Evolutionary conservation across 2,113 vertebrate species (phyloP), one percentile per base, ranked within the genome.

Genomic region (Chiloscyllium plagiosum): DNA sequence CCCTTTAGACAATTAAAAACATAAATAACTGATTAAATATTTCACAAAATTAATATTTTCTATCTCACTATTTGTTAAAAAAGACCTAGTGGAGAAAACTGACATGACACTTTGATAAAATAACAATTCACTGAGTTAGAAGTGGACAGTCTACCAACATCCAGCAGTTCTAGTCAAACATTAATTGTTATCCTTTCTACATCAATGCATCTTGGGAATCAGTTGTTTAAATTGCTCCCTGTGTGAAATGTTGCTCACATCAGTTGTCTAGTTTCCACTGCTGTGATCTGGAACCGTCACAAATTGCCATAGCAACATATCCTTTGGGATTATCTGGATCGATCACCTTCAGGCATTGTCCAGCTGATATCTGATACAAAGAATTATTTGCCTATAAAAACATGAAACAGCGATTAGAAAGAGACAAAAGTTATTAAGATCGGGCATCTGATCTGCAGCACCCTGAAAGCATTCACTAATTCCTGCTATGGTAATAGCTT

Each of bases 271-370:
- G 24, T 83, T 96, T 76, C 95, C 95, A 96, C 56, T 96, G 95
- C 47, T 96, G 95, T 7, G 72, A 87, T 56, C 65, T 42, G 13
- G 72, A 83, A 66, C 83, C 72, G 66, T 96, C 83, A 85, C 95
- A 96, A n/a, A 96, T 96, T 42, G 72, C 95, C 95, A 96, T 96
- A 50, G 83, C 56, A 56, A 96, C 80, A 86, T 87, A 85, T 47
- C 80, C 95, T 68, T 96, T 86, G 17, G 42, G 72, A 56, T 10
- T 85, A 52, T 33, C 83, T 26, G 83, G 47, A 61, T 85, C 65
- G 24, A 85, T 37, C 61, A 86, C 83, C 13, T 78, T 66, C 80
- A 96, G 95, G 95, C 95, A 96, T 65, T 96, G 95, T 76, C 95
- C 95, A 76, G 85, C 72, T 1, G 95, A 78, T 56, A 66, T 65